A percentile compares a stretch with the other conserved stretches of the same genome.
Conservation (phyloP, 2,797 vertebrate species). For the Alca torda region DNA sequence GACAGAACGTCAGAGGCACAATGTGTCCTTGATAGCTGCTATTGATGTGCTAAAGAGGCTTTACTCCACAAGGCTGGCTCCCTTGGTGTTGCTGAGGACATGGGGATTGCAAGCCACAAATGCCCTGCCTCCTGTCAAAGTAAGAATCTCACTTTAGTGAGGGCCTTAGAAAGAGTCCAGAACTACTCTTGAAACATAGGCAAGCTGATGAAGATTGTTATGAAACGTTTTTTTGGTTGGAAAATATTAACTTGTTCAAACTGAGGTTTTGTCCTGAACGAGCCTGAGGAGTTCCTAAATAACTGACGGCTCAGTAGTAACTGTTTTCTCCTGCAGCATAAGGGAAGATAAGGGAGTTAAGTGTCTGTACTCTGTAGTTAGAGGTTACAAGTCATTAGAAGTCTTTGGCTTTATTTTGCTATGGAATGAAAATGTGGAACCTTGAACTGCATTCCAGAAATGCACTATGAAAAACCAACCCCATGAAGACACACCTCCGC, state of each 20-base stretch:
- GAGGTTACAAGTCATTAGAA: background rate
- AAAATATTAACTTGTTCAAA: background rate
- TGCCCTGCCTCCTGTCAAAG: conserved; percentile 87
- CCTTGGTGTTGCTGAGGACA: conserved; percentile 88
- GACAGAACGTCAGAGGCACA: conserved; percentile 91
- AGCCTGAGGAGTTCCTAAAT: background rate
- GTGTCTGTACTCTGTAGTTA: background rate
- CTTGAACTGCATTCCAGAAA: background rate
- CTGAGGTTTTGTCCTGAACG: background rate
- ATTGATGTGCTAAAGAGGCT: conserved; percentile 91
- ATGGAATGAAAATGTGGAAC: background rate
- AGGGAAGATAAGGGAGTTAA: background rate
- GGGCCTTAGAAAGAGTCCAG: background rate
- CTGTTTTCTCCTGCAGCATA: background rate
- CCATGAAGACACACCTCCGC: background rate
- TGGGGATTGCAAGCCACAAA: conserved; percentile 95
- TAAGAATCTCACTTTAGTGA: conserved; percentile 69
- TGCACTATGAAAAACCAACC: background rate
- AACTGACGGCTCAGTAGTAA: background rate
- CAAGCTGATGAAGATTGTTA: background rate
- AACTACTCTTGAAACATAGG: background rate
- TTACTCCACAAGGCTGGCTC: conserved; percentile 86
- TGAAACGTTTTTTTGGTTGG: background rate
- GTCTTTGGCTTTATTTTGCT: background rate
- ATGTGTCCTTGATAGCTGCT: conserved; percentile 90